phyloP scores from a whole-genome alignment of 2,113 vertebrate genomes.

The Casuarius casuarius region DNA sequence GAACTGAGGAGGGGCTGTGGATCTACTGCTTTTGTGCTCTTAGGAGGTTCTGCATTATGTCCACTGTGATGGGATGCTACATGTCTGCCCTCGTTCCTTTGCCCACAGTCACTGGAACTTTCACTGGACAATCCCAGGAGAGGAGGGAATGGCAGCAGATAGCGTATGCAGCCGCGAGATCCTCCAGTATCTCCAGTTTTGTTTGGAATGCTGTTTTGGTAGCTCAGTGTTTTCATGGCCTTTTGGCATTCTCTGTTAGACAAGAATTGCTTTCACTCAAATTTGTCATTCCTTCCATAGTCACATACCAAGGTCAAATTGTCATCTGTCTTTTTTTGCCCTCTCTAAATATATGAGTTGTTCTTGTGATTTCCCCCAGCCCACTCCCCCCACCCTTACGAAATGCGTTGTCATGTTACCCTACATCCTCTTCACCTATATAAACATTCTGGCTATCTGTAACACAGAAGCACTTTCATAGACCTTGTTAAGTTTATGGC shows the following conservation, averaged over 20 bases:
- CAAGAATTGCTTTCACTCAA: background rate
- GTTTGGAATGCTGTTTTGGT: background rate
- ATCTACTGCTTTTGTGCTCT: background rate
- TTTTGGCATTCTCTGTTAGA: background rate
- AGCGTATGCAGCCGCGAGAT: background rate
- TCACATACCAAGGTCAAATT: background rate
- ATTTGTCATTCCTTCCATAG: background rate
- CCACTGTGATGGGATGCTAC: fast-evolving
- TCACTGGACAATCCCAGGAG: too few species aligned
- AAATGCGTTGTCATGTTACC: background rate
- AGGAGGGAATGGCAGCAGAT: background rate
- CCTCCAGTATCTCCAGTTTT: background rate
- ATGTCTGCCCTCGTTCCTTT: background rate
- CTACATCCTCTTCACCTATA: background rate
- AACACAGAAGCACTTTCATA: background rate
- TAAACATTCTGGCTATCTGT: background rate
- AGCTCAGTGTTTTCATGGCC: background rate
- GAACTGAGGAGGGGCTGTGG: background rate
- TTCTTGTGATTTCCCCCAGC: background rate
- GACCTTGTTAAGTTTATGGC: background rate
- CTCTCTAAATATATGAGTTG: background rate
- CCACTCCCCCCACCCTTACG: background rate
- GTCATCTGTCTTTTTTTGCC: background rate
- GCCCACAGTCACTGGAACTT: background rate
- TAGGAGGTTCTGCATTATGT: background rate